These are phyloP conservation scores for Flexamia atlantica DNA, from an alignment of 2,888 invertebrate genomes.

Conservation along the genomic window DNA sequence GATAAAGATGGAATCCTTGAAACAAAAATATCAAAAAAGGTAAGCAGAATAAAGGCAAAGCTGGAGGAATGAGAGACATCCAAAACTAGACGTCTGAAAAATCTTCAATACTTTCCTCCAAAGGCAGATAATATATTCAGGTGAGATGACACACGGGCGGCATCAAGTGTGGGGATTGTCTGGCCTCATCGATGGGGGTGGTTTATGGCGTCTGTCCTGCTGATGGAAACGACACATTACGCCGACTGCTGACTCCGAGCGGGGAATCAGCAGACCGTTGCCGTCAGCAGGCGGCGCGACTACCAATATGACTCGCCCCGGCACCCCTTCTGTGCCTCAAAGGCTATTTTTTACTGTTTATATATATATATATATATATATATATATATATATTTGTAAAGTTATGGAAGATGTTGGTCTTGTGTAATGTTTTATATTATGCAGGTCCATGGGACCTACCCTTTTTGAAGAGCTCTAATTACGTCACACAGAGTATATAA, in stretches of 20 bases:
- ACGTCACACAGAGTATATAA: too few species aligned
- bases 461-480: too few species aligned
- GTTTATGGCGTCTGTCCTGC: conserved; percentile 32
- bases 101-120: not conserved
- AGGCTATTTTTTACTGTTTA: too few species aligned
- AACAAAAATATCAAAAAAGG: too few species aligned
- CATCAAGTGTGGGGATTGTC: conserved; percentile 19
- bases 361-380: too few species aligned
- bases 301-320: not conserved
- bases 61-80: not conserved
- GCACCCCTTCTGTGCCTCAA: not conserved
- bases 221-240: conserved; percentile 38
- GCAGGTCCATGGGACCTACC: too few species aligned
- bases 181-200: not conserved
- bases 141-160: not conserved
- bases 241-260: conserved; percentile 31
- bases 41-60: too few species aligned
- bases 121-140: not conserved
- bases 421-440: too few species aligned
- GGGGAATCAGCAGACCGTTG: not conserved
- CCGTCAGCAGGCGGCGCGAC: not conserved
- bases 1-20: too few species aligned
- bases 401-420: too few species aligned
- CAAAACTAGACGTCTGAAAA: not conserved
- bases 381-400: too few species aligned